Base-by-base conservation (phyloP, 2,113 vertebrate genomes). In the Balaeniceps rex region DNA sequence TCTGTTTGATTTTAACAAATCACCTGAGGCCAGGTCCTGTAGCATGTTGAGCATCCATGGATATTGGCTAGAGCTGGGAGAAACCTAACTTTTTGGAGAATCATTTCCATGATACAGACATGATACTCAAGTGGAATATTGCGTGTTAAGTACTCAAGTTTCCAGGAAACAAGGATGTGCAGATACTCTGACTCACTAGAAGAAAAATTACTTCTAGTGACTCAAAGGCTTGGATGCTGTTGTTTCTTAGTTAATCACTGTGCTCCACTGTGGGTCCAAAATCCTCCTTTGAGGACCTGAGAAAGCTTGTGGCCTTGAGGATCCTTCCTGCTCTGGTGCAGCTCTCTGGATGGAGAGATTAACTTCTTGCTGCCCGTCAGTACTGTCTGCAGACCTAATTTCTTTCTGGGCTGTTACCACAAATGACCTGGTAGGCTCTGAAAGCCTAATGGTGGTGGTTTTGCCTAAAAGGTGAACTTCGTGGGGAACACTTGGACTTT, bases 161-260 rank as follows among this genome's bases (percentile, higher is more conserved):
- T 88, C 57, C 78, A 94, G 90, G 78, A 85, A 97, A 85, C 24
- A 83, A 55, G 76, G 94, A 86, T 83, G 28, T 91, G 79, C 55
- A 70, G 78, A 66, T 88, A 97, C 85, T 95, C 74, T 96, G 94
- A 96, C 79, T 96, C 96, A 93, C 38, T 40, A n/a, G 36, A 75
- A 71, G 58, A 78, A 86, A 91, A 88, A 70, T 75, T 66, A 68
- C 71, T 49, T 83, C 33, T 42, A 55, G 63, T 97, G 94, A 96
- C 82, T 97, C 95, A 97, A 89, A 87, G 71, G 38, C 51, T 88
- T 86, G 82, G 47, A 31, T 83, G 34, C 55, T 63, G 46, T 38
- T 60, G 26, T 61, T 91, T 83, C 60, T 68, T 63, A 47, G 71
- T 90, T 95, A 93, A 80, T 93, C 82, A 81, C 28, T 19, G 7